Conservation (phyloP, 2,797 vertebrate genomes). For the Columba guinea region DNA sequence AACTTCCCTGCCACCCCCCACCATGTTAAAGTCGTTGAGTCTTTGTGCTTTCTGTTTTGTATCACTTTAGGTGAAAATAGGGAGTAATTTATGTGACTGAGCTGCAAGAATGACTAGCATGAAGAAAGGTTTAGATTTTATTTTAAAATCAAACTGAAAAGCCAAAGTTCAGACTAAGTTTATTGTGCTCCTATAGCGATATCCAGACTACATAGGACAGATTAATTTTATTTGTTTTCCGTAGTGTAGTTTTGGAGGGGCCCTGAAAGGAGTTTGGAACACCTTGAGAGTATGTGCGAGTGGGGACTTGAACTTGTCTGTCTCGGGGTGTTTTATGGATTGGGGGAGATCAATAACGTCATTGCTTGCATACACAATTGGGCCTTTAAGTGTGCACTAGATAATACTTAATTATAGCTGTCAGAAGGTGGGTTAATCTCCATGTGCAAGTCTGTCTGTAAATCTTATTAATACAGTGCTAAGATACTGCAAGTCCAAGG, state of each 20-base stretch:
- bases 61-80: not conserved
- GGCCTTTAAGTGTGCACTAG: not conserved
- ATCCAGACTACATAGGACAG: not conserved
- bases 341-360: accelerated
- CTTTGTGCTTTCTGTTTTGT: not conserved
- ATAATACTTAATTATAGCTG: not conserved
- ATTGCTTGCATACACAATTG: not conserved
- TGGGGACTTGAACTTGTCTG: not conserved
- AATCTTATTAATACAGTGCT: not conserved
- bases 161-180: not conserved
- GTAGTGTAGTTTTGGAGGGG: not conserved
- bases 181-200: not conserved
- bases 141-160: not conserved
- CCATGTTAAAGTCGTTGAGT: not conserved
- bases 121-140: not conserved
- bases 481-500: not conserved
- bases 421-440: not conserved
- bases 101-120: not conserved
- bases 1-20: too few species aligned
- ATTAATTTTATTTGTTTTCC: not conserved
- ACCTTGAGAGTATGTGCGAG: not conserved
- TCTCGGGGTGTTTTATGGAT: not conserved
- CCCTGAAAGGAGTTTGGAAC: not conserved
- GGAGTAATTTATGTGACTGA: not conserved
- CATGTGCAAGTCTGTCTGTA: not conserved